Evolutionary conservation across 2,888 invertebrate genomes (phyloP), one percentile per base, ranked within the genome.

Genomic region (Rhimphoctona megacephalus): DNA sequence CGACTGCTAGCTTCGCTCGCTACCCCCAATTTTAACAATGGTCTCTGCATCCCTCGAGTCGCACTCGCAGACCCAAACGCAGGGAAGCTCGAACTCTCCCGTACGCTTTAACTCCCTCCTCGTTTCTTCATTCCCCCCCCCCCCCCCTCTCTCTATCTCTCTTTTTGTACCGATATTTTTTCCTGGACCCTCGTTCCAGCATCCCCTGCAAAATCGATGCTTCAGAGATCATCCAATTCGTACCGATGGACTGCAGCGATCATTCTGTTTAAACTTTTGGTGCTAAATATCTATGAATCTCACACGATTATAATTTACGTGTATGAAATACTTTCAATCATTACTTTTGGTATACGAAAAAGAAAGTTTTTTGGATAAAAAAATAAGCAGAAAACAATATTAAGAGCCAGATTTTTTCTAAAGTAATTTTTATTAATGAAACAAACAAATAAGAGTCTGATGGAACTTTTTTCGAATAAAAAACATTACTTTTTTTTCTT

Each of bases 1-100:
- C 77, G 36, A 36, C 49, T 66, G 25, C 36, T 43, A 33, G 66
- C 67, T 52, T 69, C 43, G 6, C 67, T 67, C 73, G 78, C 85
- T 79, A 74, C 83, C 72, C 83, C 83, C 67, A 73, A 83, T 76
- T 57, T 33, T 83, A 82, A 83, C 83, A 86, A 83, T 80, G 61
- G 52, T 25, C 46, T 36, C 5, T n/a, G 54, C 11, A 36, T 25
- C 82, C 25, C 70, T 72, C 69, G 52, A 33, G 49, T 80, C 76
- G 49, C 61, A 61, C 33, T 69, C 70, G 54, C 64, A 78, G 80
- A 49, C 82, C 73, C 76, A 36, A 80, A 77, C 36, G 25, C 54
- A 39, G 7, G 0, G 9, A 14, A 39, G 5, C 25, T 46, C 30
- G 52, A 9, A 25, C 8, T 66, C 80, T 72, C 36, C 25, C 14